Evolutionary conservation across 2,113 vertebrate species (phyloP).

Genomic region (Xiphorhynchus elegans): DNA sequence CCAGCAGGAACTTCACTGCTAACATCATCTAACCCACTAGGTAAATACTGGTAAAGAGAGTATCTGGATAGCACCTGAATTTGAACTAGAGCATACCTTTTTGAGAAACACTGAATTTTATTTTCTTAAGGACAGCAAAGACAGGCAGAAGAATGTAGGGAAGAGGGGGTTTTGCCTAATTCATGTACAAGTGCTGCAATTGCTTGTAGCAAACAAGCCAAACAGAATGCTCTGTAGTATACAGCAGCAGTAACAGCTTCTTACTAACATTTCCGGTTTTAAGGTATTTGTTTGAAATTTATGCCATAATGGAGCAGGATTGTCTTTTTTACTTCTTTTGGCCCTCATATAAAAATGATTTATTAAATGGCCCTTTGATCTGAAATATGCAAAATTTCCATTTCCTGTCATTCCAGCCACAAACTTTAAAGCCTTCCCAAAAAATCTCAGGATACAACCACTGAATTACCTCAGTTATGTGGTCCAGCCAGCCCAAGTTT

Average conservation of each 20-base stretch:
- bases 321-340: neutral
- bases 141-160: neutral
- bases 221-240: neutral
- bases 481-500: neutral
- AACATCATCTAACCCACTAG: neutral
- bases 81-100: neutral
- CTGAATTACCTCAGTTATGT: neutral
- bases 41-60: neutral
- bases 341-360: neutral
- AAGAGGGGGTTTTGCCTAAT: neutral
- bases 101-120: neutral
- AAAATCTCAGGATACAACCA: neutral
- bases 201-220: neutral
- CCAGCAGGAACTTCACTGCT: neutral
- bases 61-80: neutral
- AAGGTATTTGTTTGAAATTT: neutral
- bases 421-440: neutral
- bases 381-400: neutral
- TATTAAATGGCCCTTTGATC: neutral
- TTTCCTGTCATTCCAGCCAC: neutral
- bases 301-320: neutral
- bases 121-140: neutral
- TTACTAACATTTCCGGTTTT: neutral
- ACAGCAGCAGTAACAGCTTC: neutral
- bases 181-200: neutral